A percentile compares a stretch with the other conserved stretches of the same genome.
Conservation (phyloP, 2,113 vertebrate genomes). For the Cynocephalus volans region DNA sequence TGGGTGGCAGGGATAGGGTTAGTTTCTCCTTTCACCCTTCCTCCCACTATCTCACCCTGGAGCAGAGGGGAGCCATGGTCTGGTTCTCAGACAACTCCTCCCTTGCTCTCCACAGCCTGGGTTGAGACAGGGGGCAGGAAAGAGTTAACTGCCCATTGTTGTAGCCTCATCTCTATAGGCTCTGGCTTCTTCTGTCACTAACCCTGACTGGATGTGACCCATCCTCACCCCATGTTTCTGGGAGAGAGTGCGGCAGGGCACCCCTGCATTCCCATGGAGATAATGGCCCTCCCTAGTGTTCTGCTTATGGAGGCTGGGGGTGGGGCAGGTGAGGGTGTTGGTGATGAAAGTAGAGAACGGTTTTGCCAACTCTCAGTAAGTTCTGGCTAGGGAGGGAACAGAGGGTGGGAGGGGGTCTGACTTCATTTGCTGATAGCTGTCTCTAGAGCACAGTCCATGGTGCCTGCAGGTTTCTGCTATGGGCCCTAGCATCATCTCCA, state of each 20-base stretch:
- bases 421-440: not conserved
- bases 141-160: not conserved
- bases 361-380: not conserved
- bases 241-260: not conserved
- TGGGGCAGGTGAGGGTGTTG: not conserved
- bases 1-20: not conserved
- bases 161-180: not conserved
- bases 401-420: not conserved
- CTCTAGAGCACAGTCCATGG: not conserved
- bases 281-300: not conserved
- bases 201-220: not conserved
- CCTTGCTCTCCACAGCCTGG: not conserved
- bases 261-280: not conserved
- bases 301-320: not conserved
- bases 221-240: not conserved
- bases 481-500: not conserved
- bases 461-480: not conserved
- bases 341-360: not conserved
- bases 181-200: not conserved
- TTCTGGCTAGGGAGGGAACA: not conserved
- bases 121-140: not conserved
- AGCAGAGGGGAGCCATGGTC: fast-evolving
- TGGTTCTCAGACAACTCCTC: no score
- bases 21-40: not conserved
- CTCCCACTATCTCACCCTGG: no score